phyloP scores from a whole-genome alignment of 2,113 vertebrate species.

The Herpetotheres cachinnans region DNA sequence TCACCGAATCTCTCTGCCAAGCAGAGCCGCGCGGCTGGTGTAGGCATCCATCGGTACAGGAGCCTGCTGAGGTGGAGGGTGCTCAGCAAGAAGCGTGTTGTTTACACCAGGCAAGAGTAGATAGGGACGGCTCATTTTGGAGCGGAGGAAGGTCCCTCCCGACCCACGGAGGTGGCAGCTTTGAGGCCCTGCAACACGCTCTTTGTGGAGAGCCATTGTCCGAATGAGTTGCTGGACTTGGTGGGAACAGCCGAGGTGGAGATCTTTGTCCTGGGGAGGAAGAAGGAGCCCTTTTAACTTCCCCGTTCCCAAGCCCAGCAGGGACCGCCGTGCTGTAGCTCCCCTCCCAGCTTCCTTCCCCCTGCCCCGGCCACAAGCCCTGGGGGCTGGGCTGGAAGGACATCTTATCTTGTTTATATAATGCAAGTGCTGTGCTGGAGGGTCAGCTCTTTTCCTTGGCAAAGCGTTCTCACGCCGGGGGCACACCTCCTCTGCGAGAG shows the following conservation, averaged over 20 bases:
- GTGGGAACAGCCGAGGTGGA: background rate
- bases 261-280: background rate
- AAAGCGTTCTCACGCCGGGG: background rate
- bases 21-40: rapidly evolving
- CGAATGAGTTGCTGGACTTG: rapidly evolving
- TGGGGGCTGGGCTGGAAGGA: background rate
- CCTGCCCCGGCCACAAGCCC: background rate
- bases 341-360: slow-evolving; percentile 40
- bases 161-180: background rate
- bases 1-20: background rate
- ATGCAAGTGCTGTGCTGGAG: background rate
- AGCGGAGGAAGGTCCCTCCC: background rate
- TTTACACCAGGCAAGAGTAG: background rate
- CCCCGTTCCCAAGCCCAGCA: background rate
- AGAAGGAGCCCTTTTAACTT: background rate
- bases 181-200: rapidly evolving
- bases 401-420: slow-evolving; percentile 30
- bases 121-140: background rate
- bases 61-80: background rate
- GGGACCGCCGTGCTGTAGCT: background rate
- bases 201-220: background rate
- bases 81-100: background rate
- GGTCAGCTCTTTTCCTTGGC: background rate
- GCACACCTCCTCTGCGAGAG: background rate
- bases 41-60: rapidly evolving